These are phyloP conservation scores for Melikaiella ostensackeni DNA, from an alignment of 2,888 invertebrate species.

Conservation along the genomic window DNA sequence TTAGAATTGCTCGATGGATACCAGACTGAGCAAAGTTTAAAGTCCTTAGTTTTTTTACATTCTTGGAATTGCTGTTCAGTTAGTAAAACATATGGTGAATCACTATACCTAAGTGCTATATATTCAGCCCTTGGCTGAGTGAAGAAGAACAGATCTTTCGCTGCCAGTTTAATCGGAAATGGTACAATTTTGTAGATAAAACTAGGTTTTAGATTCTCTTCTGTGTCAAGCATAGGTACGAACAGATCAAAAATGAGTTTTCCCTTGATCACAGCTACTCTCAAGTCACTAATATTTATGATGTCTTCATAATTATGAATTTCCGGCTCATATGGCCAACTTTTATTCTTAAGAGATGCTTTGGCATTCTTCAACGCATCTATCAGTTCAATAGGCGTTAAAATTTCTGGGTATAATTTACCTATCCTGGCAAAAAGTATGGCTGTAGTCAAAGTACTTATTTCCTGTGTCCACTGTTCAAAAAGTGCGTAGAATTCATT, in stretches of 20 bases:
- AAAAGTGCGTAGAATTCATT: not conserved
- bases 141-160: not conserved
- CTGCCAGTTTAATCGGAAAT: not conserved
- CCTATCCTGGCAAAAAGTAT: not conserved
- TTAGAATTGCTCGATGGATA: not conserved
- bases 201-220: not conserved
- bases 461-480: not conserved
- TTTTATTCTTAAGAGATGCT: not conserved
- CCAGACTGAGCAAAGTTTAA: not conserved
- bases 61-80: not conserved
- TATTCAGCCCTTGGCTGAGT: not conserved
- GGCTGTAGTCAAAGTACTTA: not conserved
- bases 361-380: not conserved
- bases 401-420: not conserved
- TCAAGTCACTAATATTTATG: not conserved
- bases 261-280: not conserved
- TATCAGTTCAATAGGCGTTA: not conserved
- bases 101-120: not conserved
- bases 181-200: not conserved
- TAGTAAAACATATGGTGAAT: not conserved
- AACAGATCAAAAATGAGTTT: not conserved
- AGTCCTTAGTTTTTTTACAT: not conserved
- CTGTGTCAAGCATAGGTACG: not conserved
- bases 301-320: not conserved
- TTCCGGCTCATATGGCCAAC: not conserved